A percentile compares a stretch with the other conserved stretches of the same genome.
phyloP scores from a whole-genome alignment of 2,888 invertebrate species.

The Myathropa florea region DNA sequence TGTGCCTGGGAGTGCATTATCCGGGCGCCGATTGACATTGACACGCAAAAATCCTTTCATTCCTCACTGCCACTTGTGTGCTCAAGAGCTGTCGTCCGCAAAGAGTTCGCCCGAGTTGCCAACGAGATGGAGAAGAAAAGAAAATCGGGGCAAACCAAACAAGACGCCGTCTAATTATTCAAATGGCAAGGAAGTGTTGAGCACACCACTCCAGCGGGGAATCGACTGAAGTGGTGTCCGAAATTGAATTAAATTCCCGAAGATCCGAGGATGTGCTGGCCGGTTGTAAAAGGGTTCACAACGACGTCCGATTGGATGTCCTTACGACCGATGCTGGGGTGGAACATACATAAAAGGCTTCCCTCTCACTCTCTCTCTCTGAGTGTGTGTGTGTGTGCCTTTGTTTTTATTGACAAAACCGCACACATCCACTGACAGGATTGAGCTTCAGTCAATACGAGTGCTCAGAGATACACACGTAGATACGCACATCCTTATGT shows the following conservation, averaged over 20 bases:
- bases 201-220: not conserved
- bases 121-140: not conserved
- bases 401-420: not conserved
- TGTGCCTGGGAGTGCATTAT: not conserved
- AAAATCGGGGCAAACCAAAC: not conserved
- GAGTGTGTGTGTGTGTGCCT: not conserved
- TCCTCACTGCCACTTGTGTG: not conserved
- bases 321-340: not conserved
- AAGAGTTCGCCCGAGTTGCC: not conserved
- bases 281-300: slow-evolving; percentile 1
- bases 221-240: not conserved
- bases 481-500: not conserved
- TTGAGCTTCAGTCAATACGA: slow-evolving; percentile 2
- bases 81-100: not conserved
- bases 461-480: not conserved
- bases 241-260: not conserved
- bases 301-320: slow-evolving; percentile 5
- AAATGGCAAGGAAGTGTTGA: not conserved
- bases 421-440: not conserved
- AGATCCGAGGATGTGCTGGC: not conserved
- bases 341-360: slow-evolving; percentile 25
- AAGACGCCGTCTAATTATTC: not conserved
- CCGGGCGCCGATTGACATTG: not conserved
- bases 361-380: not conserved
- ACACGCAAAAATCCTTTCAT: not conserved